Base-by-base conservation (phyloP, 2,113 vertebrate genomes). In the Amblyopsis rosae region DNA sequence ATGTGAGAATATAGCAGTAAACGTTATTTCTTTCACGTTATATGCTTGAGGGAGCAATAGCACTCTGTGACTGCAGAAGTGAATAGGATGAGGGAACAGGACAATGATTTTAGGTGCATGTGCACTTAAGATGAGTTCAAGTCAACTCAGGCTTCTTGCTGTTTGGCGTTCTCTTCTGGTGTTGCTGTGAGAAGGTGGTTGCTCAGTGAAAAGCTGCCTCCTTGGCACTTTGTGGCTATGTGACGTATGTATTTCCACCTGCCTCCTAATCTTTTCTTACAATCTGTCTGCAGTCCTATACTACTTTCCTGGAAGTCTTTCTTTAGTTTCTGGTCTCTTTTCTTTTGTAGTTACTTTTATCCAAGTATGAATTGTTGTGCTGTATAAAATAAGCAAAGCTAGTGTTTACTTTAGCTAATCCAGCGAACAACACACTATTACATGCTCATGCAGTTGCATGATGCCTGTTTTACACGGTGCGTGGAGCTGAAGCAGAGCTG, bases 101-200 rank as follows among this genome's bases (percentile, higher is more conserved):
- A 26, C 26, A 26, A 26, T 26, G 1, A 3, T 26, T 26, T 26
- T 26, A 26, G 2, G 26, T 26, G 19, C 19, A 26, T 5, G 19
- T n/a, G 1, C 35, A 6, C 35, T 26, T 15, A 46, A 13, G 49
- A n/a, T 41, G 7, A 64, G 11, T 60, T 12, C 6, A 58, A 9
- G 59, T 51, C 26, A 26, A 26, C 26, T 51, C 51, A 61, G 70
- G 41, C 10, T 53, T 12, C 73, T 59, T 0, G 3, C 17, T 41
- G 57, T 53, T 26, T 47, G 9, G 15, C 8, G 51, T 9, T 70
- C 73, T 26, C 51, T 67, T 62, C 45, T 63, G 46, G 12, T 76
- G 76, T 80, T 83, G 81, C 79, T 77, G 79, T 79, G 70, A 80
- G 55, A 65, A 13, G 81, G 89, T 78, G 86, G 78, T 87, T 66